Evolutionary conservation across 2,113 vertebrate species (phyloP).

Genomic region (Athene noctua): DNA sequence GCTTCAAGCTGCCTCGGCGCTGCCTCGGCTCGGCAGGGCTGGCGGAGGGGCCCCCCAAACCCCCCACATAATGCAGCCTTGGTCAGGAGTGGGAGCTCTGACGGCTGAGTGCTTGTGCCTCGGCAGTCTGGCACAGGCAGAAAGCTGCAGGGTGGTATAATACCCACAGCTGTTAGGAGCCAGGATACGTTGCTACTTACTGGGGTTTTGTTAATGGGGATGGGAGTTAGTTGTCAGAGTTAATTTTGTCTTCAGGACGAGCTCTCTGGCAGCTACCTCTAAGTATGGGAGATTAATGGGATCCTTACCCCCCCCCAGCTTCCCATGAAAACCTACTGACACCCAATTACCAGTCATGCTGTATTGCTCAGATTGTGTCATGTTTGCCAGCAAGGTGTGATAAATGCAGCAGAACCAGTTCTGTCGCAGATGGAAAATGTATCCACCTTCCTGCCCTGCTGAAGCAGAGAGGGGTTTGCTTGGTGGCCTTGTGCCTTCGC

Average conservation of each 20-base stretch:
- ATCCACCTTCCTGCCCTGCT: background rate
- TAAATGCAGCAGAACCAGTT: background rate
- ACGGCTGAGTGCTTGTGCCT: background rate
- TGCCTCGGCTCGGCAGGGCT: background rate
- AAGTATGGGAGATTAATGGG: background rate
- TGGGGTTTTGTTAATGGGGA: background rate
- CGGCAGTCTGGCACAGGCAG: background rate
- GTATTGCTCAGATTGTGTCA: background rate
- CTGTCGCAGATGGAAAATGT: background rate
- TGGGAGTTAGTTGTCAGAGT: background rate
- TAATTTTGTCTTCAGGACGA: background rate
- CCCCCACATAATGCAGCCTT: background rate
- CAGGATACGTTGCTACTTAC: background rate
- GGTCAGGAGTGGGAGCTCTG: fast-evolving
- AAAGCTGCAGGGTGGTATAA: background rate
- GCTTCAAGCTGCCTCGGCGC: background rate
- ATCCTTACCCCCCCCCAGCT: background rate
- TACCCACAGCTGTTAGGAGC: background rate
- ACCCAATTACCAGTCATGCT: background rate
- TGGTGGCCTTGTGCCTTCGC: background rate
- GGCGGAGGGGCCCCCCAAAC: background rate
- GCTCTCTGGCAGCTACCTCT: background rate
- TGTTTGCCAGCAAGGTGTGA: background rate
- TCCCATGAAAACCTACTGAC: background rate
- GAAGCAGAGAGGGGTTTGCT: background rate